Evolutionary conservation across 2,113 vertebrate genomes (phyloP), one percentile per base, ranked within the genome.

Genomic region (Labeo rohita): DNA sequence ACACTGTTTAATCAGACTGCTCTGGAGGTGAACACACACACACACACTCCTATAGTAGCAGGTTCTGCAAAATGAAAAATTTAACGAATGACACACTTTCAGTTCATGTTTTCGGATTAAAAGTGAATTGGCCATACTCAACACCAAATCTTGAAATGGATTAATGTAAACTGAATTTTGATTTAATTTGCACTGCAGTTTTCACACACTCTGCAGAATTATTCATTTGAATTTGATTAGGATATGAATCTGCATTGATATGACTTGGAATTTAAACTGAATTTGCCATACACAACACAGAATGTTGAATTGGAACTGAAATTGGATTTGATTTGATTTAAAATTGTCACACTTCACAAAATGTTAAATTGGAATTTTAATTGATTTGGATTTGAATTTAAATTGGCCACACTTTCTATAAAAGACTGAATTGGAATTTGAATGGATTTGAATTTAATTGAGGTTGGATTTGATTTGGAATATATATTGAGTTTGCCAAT

Each of bases 1-100:
- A 96, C 94, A 2, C 94, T 97, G 82, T 97, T 97, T 91, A 96
- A 96, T 88, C 96, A 97, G 87, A 97, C 95, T 0, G 95, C 95
- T 0, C 86, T 97, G 52, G 96, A 97, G 94, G 96, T 96, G 72
- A 85, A 63, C 18, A 16, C 76, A 54, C 49, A 72, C 77, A 59
- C 56, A 68, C 49, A 23, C 84, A 63, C 43, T 23, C 52, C 15
- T 18, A 18, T 3, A 70, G 13, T 36, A 16, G 12, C 34, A 68
- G 65, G 28, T 66, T 68, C 8, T 28, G 65, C 2, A 34, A 66
- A 66, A 66, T 28, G 23, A 23, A 12, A 4, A 6, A 28, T 65
- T 34, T 34, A 65, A 65, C 6, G 28, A 65, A 3, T 66, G 28
- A 15, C 63, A 15, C 63, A 36, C 28, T 36, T 34, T 66, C 28